phyloP scores from a whole-genome alignment of 2,888 invertebrate genomes.

The Latrodectus hesperus region DNA sequence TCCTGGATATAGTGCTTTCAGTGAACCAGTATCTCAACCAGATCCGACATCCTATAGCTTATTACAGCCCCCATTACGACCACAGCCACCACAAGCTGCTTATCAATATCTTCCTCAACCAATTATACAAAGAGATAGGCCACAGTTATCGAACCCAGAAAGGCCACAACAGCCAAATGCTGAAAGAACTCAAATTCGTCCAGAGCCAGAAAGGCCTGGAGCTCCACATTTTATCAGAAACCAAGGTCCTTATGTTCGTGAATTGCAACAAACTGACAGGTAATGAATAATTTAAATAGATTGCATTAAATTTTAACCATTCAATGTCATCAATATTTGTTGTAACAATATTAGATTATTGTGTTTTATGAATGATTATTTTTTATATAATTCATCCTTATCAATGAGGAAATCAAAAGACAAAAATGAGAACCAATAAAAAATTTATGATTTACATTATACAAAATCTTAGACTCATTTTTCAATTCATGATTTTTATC shows the following conservation, averaged over 20 bases:
- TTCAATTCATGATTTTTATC: too few species aligned
- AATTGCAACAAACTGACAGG: neutral
- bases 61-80: neutral
- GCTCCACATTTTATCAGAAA: neutral
- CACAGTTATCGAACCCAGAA: neutral
- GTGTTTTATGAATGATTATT: too few species aligned
- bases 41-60: slow-evolving; percentile 7
- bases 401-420: too few species aligned
- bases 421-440: too few species aligned
- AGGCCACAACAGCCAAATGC: slow-evolving; percentile 19
- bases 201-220: neutral
- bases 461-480: too few species aligned
- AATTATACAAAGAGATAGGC: neutral
- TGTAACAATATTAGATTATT: too few species aligned
- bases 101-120: neutral
- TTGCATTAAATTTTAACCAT: too few species aligned
- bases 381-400: too few species aligned
- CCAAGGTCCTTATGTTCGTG: neutral
- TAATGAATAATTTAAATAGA: neutral
- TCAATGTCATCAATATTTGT: too few species aligned
- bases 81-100: neutral
- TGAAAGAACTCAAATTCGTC: slow-evolving; percentile 3
- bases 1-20: slow-evolving; percentile 36
- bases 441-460: too few species aligned
- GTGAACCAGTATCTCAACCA: slow-evolving; percentile 15